Base-by-base conservation (phyloP, 2,888 invertebrate species). In the Eupithecia inturbata region DNA sequence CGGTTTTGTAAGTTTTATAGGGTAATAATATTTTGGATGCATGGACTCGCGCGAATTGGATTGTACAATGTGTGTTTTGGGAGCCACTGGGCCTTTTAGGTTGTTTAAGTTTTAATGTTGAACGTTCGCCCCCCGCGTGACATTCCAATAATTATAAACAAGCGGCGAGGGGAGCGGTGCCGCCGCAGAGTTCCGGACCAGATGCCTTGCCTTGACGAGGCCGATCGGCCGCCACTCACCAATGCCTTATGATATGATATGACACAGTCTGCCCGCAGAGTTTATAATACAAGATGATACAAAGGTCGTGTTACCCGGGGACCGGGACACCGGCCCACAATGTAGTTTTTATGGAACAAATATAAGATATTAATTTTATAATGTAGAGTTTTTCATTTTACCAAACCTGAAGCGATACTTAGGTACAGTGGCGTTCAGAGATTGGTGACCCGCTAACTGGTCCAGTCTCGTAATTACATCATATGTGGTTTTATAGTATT, bases 1-100 rank as follows among this genome's bases (percentile, higher is more conserved):
- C 91, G 93, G 89, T 95, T 95, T 95, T 95, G 94, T 95, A 95
- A 94, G 95, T 95, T 95, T 95, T 94, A 93, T 95, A 95, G 94
- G 93, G 92, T 93, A 92, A 89, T 89, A 82, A 87, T 86, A 86
- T 89, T 89, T 91, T 84, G 89, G 87, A 91, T 89, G 92, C 89
- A 88, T 83, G 87, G 85, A 86, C 85, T 84, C 83, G 87, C 85
- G 85, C 88, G 87, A 85, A 84, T 88, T 89, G 89, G 90, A 90
- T 91, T 91, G 92, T 92, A 92, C 91, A 90, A 91, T 89, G 88
- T 86, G 89, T 88, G 85, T 87, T 83, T 83, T 82, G 85, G 85
- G 88, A 87, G 88, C 88, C 87, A 82, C 81, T 78, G 88, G 88
- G 88, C 88, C 89, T 88, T 85, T 91, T 91, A 90, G 90, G 86